Evolutionary conservation across 2,113 vertebrate species (phyloP), one percentile per base, ranked within the genome.

Genomic region (Dicerorhinus sumatrensis): DNA sequence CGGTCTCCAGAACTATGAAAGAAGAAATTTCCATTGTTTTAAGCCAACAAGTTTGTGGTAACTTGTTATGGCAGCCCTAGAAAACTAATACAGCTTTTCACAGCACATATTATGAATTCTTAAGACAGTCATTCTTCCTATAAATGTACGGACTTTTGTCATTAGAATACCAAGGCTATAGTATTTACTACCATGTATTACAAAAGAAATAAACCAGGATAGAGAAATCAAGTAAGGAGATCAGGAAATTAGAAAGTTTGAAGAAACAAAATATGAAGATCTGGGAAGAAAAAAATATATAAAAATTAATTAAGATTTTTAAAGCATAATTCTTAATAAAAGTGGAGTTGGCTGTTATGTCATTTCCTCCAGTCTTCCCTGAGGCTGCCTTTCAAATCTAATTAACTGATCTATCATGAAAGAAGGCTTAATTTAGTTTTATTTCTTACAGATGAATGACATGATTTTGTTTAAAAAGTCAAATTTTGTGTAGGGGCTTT

Each of bases 161-260:
- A 54, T 7, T 39, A 27, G 16, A 92, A 63, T 60, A 29, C 42
- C 16, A 16, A 96, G 12, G 29, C 20, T 48, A 6, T 89, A 97
- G 81, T 75, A 84, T 31, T 87, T 85, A 82, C 60, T 69, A 86
- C 20, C 39, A 1, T 27, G 23, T 27, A 77, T 77, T 95, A 76
- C 4, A 77, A 92, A 98, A 93, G 48, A 77, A 79, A 77, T 33
- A 83, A 97, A 63, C 14, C 11, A 94, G 33, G 14, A 25, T n/a
- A 51, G 20, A 9, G 31, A 51, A 56, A 91, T 42, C 94, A 95
- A 83, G 46, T 10, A n/a, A 81, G 97, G 3, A 58, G 4, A 79
- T 94, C 25, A 95, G 48, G 33, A 94, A 97, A 76, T 60, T 18
- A 86, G 39, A 79, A 94, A 58, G 58, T 58, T 89, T 39, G 10